Conservation (phyloP, 2,888 invertebrate species). For the Ephialtes manifestator region DNA sequence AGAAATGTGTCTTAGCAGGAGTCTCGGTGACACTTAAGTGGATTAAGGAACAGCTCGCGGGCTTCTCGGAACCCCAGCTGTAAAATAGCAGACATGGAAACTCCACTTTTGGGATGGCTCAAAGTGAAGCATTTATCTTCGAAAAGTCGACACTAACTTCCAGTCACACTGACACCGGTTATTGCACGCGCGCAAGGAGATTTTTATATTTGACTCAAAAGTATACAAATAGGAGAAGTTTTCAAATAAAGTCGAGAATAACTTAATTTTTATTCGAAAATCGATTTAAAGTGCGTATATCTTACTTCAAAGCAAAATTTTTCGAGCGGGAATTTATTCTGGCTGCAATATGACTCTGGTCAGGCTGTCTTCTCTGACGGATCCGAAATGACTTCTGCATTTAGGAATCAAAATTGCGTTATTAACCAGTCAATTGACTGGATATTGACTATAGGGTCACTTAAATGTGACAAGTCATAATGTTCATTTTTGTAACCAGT, state of each 20-base stretch:
- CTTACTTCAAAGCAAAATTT: too few relatives aligned
- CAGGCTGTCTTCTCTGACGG: too few relatives aligned
- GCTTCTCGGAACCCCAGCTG: conserved; percentile 37
- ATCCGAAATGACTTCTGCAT: too few relatives aligned
- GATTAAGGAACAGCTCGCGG: conserved; percentile 62
- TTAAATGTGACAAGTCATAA: too few relatives aligned
- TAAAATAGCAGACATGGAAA: conserved; percentile 10
- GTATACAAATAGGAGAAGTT: background rate
- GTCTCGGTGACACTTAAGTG: conserved; percentile 59
- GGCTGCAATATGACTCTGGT: too few relatives aligned
- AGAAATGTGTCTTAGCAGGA: conserved; percentile 47
- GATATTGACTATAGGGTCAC: too few relatives aligned
- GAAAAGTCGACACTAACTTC: background rate
- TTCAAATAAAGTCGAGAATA: background rate
- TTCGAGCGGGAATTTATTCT: too few relatives aligned
- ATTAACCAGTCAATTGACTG: too few relatives aligned
- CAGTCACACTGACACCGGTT: background rate
- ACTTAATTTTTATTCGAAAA: background rate
- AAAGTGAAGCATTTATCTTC: background rate
- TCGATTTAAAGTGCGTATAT: background rate
- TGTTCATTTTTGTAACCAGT: too few relatives aligned
- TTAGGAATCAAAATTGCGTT: too few relatives aligned
- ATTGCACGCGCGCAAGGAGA: background rate
- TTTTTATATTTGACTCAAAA: background rate
- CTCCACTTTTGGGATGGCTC: background rate